Conservation (phyloP, 2,888 invertebrate species). For the Parasteatoda lunata region DNA sequence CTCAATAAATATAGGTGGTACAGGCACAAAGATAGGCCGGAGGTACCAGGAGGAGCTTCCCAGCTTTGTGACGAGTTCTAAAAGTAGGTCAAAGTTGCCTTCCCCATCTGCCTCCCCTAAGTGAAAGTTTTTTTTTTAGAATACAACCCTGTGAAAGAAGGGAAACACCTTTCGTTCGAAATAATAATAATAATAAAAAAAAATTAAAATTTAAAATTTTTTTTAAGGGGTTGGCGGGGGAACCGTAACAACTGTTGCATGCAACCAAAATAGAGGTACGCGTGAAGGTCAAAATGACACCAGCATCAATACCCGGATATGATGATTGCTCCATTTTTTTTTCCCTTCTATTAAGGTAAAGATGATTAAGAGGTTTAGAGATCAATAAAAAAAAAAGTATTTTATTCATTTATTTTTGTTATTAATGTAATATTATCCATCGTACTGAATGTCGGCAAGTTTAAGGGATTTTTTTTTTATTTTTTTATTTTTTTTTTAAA, state of each 20-base stretch:
- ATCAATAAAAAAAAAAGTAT: background rate
- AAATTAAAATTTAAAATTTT: background rate
- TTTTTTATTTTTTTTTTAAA: too few species aligned
- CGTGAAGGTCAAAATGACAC: background rate
- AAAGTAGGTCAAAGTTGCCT: background rate
- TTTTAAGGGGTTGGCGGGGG: background rate
- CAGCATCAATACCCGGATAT: background rate
- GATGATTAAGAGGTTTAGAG: background rate
- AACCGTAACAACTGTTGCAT: background rate
- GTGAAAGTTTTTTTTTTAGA: background rate
- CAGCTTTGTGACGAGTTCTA: background rate
- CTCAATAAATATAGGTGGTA: background rate
- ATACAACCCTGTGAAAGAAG: background rate
- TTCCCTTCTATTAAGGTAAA: background rate
- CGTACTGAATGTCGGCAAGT: too few species aligned
- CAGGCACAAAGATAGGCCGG: background rate
- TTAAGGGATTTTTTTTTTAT: too few species aligned
- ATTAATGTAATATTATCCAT: too few species aligned
- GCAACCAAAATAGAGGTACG: background rate
- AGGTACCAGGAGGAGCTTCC: background rate
- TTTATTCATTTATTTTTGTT: too few species aligned
- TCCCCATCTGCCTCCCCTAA: background rate
- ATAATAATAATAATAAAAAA: background rate
- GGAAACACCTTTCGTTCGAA: slow-evolving; percentile 3
- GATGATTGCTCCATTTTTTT: background rate